Percentiles rank a stretch among this genome's conserved stretches.
Evolutionary conservation across 2,888 invertebrate species (phyloP).

Genomic region (Heliconius hortense): DNA sequence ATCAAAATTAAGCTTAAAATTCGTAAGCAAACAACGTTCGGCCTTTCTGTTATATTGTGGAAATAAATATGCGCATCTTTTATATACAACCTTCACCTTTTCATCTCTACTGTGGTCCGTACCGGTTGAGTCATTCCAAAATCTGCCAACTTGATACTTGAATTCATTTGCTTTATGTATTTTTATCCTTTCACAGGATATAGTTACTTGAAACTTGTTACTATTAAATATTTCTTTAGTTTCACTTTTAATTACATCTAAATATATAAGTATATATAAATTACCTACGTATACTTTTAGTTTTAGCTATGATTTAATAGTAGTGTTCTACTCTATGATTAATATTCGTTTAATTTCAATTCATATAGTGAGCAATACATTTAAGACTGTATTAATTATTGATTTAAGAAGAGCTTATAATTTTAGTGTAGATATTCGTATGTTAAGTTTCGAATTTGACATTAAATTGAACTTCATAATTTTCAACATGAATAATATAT

Average conservation of each 20-base stretch:
- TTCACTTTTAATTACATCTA: conserved; percentile 3
- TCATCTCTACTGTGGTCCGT: conserved; percentile 46
- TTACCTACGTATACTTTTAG: not conserved
- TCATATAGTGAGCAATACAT: not conserved
- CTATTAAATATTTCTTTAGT: not conserved
- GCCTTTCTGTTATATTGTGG: conserved; percentile 3
- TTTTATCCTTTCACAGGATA: conserved; percentile 1
- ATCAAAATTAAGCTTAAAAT: not conserved
- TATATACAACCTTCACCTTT: conserved; percentile 64
- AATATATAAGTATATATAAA: not conserved
- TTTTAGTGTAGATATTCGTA: not conserved
- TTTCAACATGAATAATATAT: not conserved
- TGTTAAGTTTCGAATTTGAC: not conserved
- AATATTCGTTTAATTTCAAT: not conserved
- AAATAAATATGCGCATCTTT: conserved; percentile 25
- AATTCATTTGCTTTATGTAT: conserved; percentile 4
- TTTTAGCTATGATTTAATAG: not conserved
- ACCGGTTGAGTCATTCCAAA: conserved; percentile 51
- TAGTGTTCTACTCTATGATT: not conserved
- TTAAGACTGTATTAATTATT: not conserved
- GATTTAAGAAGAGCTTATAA: not conserved
- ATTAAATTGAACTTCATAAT: not conserved
- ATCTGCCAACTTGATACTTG: not conserved
- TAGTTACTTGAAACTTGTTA: not conserved
- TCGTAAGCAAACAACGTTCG: not conserved